phyloP scores from a whole-genome alignment of 2,888 invertebrate species.

The Drosophila algonquin region DNA sequence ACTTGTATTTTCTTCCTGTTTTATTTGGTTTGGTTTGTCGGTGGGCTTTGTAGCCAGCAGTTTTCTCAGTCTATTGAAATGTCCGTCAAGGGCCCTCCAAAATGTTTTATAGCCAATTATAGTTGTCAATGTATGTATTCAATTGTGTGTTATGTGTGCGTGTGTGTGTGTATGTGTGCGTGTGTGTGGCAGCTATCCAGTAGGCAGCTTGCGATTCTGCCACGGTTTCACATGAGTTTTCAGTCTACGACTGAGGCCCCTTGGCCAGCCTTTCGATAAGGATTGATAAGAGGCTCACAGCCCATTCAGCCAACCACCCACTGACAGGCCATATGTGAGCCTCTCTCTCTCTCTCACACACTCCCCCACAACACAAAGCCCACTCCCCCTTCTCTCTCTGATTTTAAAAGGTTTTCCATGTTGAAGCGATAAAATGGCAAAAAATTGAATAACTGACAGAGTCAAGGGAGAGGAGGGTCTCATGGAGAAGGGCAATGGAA shows the following conservation, averaged over 20 bases:
- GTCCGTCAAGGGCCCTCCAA: conserved; percentile 66
- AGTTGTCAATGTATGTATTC: conserved; percentile 41
- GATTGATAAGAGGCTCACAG: conserved; percentile 57
- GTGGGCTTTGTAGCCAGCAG: conserved; percentile 19
- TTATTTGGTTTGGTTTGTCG: conserved; percentile 4
- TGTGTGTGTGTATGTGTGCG: conserved; percentile 23
- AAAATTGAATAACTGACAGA: conserved; percentile 72
- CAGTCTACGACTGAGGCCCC: conserved; percentile 3
- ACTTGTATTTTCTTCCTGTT: neutral
- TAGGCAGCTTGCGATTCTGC: conserved; percentile 21
- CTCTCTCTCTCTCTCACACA: conserved; percentile 2
- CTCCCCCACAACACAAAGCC: neutral
- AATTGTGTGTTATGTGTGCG: conserved; percentile 1
- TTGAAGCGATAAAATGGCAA: conserved; percentile 69
- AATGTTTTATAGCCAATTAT: conserved; percentile 64
- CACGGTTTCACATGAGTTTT: conserved; percentile 15
- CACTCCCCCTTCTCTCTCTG: conserved; percentile 17
- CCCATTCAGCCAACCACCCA: conserved; percentile 60
- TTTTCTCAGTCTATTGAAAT: conserved; percentile 58
- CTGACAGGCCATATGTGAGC: conserved; percentile 15
- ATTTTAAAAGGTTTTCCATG: conserved; percentile 76
- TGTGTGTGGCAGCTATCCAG: conserved; percentile 4
- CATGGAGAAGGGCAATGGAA: too few species aligned
- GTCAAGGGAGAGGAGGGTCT: conserved; percentile 19
- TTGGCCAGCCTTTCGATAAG: conserved; percentile 60